Conservation (phyloP, 2,888 invertebrate species). For the Rosalia funebris region DNA sequence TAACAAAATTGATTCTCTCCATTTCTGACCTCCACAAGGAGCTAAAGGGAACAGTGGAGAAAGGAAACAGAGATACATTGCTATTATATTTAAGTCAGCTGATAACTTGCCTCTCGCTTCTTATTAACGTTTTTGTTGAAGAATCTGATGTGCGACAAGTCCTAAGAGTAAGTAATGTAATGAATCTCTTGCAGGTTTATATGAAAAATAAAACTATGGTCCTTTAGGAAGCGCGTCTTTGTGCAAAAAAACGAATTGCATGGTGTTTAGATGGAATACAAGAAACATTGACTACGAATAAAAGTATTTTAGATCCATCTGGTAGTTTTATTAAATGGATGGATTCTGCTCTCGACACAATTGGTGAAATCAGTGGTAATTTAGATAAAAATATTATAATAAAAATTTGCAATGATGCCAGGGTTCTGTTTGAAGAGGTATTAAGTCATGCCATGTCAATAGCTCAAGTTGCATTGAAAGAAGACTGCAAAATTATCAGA, state of each 20-base stretch:
- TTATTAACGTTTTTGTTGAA: conserved; percentile 42
- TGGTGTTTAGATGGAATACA: conserved; percentile 48
- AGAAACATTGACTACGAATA: conserved; percentile 33
- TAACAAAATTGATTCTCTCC: conserved; percentile 36
- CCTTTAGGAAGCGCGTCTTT: conserved; percentile 50
- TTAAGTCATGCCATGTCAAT: conserved; percentile 62
- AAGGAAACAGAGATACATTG: conserved; percentile 13
- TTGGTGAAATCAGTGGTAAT: conserved; percentile 47
- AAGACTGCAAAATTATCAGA: conserved; percentile 63
- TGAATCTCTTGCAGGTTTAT: background rate
- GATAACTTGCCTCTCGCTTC: conserved; percentile 41
- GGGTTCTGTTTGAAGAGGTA: conserved; percentile 56
- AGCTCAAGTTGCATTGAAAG: conserved; percentile 56
- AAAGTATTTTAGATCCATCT: conserved; percentile 31
- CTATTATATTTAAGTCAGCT: conserved; percentile 42
- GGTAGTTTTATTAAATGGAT: conserved; percentile 58
- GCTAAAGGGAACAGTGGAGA: conserved; percentile 24
- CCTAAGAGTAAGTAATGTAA: conserved; percentile 39
- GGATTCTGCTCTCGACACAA: conserved; percentile 56
- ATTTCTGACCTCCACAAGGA: conserved; percentile 34
- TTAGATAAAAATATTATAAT: conserved; percentile 37
- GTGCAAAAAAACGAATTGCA: conserved; percentile 47
- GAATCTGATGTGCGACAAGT: conserved; percentile 39
- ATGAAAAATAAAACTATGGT: conserved; percentile 5
- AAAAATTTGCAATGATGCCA: conserved; percentile 42